Evolutionary conservation across 64 coral and sea anemone species (phyloP).

Genomic region (Porites australiensis): DNA sequence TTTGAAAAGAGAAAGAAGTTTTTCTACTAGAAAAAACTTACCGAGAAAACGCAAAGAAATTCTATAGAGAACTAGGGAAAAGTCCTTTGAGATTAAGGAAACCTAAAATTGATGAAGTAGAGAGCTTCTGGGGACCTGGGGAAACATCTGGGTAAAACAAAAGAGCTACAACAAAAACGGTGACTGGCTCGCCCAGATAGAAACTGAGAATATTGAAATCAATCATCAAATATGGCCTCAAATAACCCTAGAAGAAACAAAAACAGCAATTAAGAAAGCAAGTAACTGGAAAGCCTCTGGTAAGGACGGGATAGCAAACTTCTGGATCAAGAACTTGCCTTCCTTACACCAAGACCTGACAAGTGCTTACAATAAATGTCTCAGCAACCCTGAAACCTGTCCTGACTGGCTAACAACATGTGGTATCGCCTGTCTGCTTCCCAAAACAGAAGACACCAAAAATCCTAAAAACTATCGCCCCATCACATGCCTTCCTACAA

Average conservation of each 20-base stretch:
- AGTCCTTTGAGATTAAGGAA: neutral
- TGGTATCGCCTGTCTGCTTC: neutral
- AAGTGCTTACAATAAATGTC: constrained; percentile 31
- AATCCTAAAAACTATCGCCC: constrained; percentile 39
- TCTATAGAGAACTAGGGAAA: constrained; percentile 13
- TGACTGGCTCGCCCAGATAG: neutral
- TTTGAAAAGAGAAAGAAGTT: neutral
- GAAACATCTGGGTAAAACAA: constrained; percentile 43
- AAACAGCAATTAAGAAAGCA: constrained; percentile 4
- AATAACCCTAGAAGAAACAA: constrained; percentile 14
- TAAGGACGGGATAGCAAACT: constrained; percentile 29
- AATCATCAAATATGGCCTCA: neutral
- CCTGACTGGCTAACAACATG: neutral
- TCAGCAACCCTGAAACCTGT: constrained; percentile 20
- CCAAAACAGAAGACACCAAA: constrained; percentile 33
- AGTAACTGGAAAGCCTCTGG: constrained; percentile 37
- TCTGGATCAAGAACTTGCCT: constrained; percentile 25
- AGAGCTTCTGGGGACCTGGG: constrained; percentile 34
- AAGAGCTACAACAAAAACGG: neutral
- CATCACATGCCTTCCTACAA: constrained; percentile 31
- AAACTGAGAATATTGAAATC: too few species aligned
- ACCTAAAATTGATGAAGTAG: constrained; percentile 15
- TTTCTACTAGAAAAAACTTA: neutral
- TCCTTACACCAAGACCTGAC: constrained; percentile 23
- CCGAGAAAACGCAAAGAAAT: neutral